Conservation (phyloP, 2,797 vertebrate genomes). For the Chiloscyllium punctatum region DNA sequence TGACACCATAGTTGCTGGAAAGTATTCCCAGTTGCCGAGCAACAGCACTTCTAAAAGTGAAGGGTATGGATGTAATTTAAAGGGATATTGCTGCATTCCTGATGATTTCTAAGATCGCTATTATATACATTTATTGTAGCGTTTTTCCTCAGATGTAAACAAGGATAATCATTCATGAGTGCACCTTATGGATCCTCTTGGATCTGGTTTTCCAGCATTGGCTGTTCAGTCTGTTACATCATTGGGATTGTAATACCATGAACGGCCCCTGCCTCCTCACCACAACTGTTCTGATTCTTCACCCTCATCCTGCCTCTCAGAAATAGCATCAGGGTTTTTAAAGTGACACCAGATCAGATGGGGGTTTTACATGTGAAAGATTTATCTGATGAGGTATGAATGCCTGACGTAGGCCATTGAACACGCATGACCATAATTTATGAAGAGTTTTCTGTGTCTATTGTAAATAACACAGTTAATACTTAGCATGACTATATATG, state of each 20-base stretch:
- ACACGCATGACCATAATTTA: not conserved
- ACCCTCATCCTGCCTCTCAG: not conserved
- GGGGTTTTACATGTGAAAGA: not conserved
- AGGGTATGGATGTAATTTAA: not conserved
- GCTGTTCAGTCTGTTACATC: not conserved
- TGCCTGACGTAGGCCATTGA: not conserved
- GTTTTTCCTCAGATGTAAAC: not conserved
- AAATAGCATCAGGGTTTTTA: not conserved
- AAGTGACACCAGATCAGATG: not conserved
- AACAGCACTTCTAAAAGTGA: not conserved
- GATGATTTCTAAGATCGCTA: not conserved
- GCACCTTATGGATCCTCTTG: not conserved
- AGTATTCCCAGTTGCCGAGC: too few relatives aligned
- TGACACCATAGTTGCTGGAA: not conserved
- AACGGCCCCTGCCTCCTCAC: not conserved
- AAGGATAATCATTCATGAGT: not conserved
- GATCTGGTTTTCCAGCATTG: not conserved
- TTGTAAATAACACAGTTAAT: not conserved
- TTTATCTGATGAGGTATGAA: not conserved
- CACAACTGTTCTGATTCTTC: not conserved
- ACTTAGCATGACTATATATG: not conserved
- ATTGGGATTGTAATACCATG: not conserved
- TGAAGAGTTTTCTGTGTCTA: too few relatives aligned
- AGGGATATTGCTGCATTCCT: not conserved
- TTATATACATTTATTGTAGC: not conserved